Evolutionary conservation across 2,797 vertebrate genomes (phyloP).

Genomic region (Pseudochromis fuscus): DNA sequence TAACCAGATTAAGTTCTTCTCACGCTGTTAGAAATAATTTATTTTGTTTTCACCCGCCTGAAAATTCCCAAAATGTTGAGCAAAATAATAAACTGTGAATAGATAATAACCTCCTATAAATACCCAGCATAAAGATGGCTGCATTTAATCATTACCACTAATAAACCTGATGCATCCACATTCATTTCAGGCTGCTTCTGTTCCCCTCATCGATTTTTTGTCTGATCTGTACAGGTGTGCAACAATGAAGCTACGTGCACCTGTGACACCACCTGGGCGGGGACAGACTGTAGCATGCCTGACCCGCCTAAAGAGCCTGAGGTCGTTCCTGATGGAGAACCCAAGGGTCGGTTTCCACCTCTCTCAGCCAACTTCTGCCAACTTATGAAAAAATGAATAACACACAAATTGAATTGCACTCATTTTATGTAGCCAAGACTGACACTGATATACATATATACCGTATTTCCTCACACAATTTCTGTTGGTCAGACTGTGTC

Average conservation of each 20-base stretch:
- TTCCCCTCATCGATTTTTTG: conserved; percentile 10
- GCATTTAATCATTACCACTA: background rate
- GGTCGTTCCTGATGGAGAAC: conserved; percentile 88
- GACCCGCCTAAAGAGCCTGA: conserved; percentile 91
- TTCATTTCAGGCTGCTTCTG: conserved; percentile 31
- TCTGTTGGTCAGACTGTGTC: too few species aligned
- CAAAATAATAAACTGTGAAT: background rate
- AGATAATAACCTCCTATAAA: background rate
- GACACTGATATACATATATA: conserved; percentile 21
- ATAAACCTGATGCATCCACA: conserved; percentile 13
- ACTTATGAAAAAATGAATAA: conserved; percentile 31
- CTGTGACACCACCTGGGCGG: conserved; percentile 96
- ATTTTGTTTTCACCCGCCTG: background rate
- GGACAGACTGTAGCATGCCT: conserved; percentile 98
- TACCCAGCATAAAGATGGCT: background rate
- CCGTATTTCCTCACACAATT: too few species aligned
- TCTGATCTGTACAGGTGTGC: conserved; percentile 88
- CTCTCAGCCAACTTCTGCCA: conserved; percentile 52
- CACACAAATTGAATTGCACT: conserved; percentile 13
- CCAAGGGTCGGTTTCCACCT: conserved; percentile 93
- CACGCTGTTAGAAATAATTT: background rate
- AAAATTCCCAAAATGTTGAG: background rate
- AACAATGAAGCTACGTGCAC: conserved; percentile 98
- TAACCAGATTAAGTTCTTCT: conserved; percentile 6
- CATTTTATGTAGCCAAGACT: conserved; percentile 32